These are phyloP conservation scores for Phrynosoma blainvillii DNA, from an alignment of 2,113 vertebrate genomes.

Conservation along the genomic window DNA sequence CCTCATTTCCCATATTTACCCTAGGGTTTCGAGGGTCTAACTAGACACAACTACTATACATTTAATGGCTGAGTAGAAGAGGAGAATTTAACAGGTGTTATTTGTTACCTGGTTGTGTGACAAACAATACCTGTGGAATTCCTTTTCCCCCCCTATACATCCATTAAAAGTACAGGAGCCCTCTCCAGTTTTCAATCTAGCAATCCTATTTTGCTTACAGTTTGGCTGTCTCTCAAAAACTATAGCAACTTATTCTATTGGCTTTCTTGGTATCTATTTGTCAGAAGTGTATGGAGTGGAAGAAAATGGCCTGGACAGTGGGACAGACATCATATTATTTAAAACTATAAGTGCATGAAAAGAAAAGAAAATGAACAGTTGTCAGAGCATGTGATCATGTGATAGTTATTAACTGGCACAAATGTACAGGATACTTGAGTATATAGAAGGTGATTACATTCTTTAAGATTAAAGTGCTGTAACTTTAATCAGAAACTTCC, in stretches of 20 bases:
- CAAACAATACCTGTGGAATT: too few relatives aligned
- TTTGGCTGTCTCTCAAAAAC: background rate
- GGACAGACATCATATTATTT: background rate
- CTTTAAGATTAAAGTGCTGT: background rate
- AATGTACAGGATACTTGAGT: background rate
- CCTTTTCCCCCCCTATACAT: too few relatives aligned
- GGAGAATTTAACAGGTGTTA: too few relatives aligned
- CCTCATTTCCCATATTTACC: background rate
- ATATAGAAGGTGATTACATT: background rate
- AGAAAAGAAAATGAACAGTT: background rate
- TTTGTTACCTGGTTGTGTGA: too few relatives aligned
- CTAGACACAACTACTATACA: too few relatives aligned
- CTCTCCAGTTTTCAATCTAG: too few relatives aligned
- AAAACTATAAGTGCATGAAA: background rate
- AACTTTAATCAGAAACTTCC: background rate
- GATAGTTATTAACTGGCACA: background rate
- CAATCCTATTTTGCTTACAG: too few relatives aligned
- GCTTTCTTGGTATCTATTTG: background rate
- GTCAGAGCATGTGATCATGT: background rate
- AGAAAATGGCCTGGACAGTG: background rate
- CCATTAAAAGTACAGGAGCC: too few relatives aligned
- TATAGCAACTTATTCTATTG: background rate
- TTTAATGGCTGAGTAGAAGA: too few relatives aligned
- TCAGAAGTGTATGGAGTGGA: background rate
- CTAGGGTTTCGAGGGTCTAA: background rate